phyloP scores from a whole-genome alignment of 2,888 invertebrate species.

The Cybosia mesomella region DNA sequence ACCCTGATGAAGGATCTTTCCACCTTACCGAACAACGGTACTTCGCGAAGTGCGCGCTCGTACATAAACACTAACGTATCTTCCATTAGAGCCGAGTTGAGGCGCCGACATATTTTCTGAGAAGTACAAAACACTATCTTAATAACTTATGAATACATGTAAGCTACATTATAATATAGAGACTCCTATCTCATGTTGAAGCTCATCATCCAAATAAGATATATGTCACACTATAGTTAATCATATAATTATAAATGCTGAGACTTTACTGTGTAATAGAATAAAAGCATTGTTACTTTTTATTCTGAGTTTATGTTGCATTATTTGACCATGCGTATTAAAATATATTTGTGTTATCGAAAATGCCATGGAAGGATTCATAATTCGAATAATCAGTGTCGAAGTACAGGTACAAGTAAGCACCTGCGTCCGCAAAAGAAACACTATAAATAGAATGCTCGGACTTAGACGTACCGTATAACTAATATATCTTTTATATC shows the following conservation, averaged over 20 bases:
- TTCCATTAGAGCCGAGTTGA: conserved; percentile 85
- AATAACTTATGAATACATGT: conserved; percentile 20
- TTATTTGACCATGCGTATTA: background rate
- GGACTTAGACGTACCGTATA: background rate
- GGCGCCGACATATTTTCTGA: conserved; percentile 79
- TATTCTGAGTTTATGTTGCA: background rate
- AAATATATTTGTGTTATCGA: too few relatives aligned
- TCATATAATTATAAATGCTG: background rate
- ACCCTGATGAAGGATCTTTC: conserved; percentile 85
- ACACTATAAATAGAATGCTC: background rate
- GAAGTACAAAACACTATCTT: conserved; percentile 20
- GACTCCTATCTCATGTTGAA: conserved; percentile 12
- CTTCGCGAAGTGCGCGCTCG: conserved; percentile 81
- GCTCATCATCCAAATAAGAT: conserved; percentile 15
- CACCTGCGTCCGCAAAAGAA: background rate
- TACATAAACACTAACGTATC: conserved; percentile 85
- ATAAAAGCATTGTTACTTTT: conserved; percentile 15
- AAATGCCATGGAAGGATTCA: background rate
- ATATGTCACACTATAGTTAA: background rate
- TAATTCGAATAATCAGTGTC: background rate
- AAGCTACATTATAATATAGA: conserved; percentile 11
- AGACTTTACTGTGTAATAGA: background rate
- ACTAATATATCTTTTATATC: background rate
- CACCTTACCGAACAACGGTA: conserved; percentile 84
- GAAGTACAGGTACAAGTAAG: background rate